Evolutionary conservation across 2,797 vertebrate species (phyloP).

Genomic region (Anabacerthia variegaticeps): DNA sequence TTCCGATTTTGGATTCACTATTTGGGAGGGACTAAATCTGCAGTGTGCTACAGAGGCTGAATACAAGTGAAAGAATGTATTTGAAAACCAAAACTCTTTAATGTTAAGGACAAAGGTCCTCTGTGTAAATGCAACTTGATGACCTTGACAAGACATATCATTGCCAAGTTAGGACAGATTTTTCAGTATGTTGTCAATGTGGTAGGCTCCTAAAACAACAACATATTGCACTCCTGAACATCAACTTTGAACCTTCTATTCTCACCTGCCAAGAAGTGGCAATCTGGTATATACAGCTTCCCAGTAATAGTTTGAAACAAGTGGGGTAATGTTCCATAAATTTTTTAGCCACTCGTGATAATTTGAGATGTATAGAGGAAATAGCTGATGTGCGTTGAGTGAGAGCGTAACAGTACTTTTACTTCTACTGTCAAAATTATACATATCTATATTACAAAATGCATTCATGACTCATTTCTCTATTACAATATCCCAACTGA

Average conservation of each 20-base stretch:
- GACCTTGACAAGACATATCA: not conserved
- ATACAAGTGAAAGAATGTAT: not conserved
- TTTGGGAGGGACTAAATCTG: not conserved
- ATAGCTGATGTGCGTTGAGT: not conserved
- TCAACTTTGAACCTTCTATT: not conserved
- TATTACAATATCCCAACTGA: not conserved
- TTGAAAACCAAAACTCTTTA: not conserved
- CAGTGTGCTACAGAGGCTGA: not conserved
- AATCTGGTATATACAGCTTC: not conserved
- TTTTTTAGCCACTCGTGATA: not conserved
- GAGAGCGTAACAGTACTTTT: not conserved
- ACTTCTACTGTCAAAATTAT: conserved; percentile 14
- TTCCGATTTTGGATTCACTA: not conserved
- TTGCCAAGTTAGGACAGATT: conserved; percentile 1
- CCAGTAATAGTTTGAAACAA: not conserved
- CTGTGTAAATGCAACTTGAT: not conserved
- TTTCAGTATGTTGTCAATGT: not conserved
- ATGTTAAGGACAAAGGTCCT: not conserved
- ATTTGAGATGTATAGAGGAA: not conserved
- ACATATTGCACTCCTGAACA: not conserved
- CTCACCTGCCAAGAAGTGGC: not conserved
- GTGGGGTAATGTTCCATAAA: not conserved
- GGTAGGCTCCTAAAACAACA: not conserved
- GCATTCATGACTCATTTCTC: conserved; percentile 25
- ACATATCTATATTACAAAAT: not conserved